Evolutionary conservation across 2,888 invertebrate species (phyloP), one percentile per base, ranked within the genome.

Genomic region (Lasioglossum vierecki): DNA sequence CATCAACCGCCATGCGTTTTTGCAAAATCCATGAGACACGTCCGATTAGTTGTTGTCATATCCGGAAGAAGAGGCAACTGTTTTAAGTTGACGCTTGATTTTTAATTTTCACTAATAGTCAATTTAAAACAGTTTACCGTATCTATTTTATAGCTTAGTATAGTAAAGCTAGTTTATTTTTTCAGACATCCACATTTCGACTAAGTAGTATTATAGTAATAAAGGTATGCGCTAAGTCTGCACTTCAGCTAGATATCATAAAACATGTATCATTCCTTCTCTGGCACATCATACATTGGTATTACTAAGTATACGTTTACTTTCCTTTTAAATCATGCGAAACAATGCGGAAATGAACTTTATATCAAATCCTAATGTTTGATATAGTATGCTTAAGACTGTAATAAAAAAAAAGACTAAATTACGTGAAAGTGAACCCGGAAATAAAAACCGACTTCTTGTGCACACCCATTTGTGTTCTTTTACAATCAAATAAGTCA

Each of bases 151-250:
- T 94, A 95, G 94, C 95, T 95, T 94, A 94, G 94, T 94, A 95
- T 94, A 94, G 93, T 94, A 94, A 95, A 95, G 94, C 95, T 95
- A 95, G 92, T 93, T 94, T 94, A 94, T 94, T 94, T 95, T 92
- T 94, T 95, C 94, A 94, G 94, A 95, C 94, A 95, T 95, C 93
- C 94, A 95, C 94, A 95, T 95, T 94, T 95, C 93, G 94, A 94
- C 94, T 95, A 94, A 95, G 94, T 94, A 94, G 92, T 94, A 94
- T 94, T 94, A 94, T 94, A 95, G 94, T 95, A 94, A 94, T 95
- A 94, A 95, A 94, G 94, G 94, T 94, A 95, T 94, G 94, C 94
- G 94, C 95, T 94, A 95, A 95, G 94, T 95, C 94, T 94, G 94
- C 94, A 94, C 94, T 94, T 94, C 94, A 94, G 94, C 94, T 95